phyloP scores from a whole-genome alignment of 2,888 invertebrate species.

The Erebia epiphron region DNA sequence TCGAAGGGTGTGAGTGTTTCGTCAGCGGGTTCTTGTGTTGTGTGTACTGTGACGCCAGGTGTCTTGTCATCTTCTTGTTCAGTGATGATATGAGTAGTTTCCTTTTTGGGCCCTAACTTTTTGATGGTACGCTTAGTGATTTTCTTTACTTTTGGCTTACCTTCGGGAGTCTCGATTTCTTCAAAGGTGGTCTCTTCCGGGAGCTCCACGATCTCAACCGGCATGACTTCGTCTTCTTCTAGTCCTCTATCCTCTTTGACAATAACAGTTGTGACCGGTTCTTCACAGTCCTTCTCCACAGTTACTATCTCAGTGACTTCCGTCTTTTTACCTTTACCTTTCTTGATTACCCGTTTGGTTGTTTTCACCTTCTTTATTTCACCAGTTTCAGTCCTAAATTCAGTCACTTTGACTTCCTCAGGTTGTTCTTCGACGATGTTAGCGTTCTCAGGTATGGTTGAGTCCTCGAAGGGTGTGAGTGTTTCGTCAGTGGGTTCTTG shows the following conservation, averaged over 20 bases:
- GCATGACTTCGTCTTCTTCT: too few species aligned
- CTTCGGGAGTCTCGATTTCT: constrained; percentile 51
- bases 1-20: constrained; percentile 44
- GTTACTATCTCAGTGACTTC: too few species aligned
- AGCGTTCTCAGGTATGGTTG: not conserved
- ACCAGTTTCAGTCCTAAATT: not conserved
- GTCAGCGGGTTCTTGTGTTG: constrained; percentile 39
- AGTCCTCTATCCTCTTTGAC: too few species aligned
- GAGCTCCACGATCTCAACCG: too few species aligned
- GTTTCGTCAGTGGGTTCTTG: not conserved
- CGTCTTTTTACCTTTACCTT: constrained; percentile 41
- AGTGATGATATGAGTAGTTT: constrained; percentile 39
- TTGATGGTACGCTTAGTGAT: constrained; percentile 42
- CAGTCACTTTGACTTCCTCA: not conserved
- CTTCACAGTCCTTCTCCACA: too few species aligned
- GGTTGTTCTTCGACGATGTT: not conserved
- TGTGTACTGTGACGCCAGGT: constrained; percentile 44
- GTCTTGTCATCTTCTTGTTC: constrained; percentile 26
- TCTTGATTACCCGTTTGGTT: constrained; percentile 45
- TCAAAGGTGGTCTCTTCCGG: constrained; percentile 46
- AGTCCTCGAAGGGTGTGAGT: constrained; percentile 41
- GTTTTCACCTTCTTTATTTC: not conserved
- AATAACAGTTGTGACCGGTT: too few species aligned
- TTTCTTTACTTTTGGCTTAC: constrained; percentile 53
- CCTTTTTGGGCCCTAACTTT: constrained; percentile 51